These are phyloP conservation scores for Sarcophaga caerulescens DNA, from an alignment of 2,888 invertebrate species.

Conservation along the genomic window DNA sequence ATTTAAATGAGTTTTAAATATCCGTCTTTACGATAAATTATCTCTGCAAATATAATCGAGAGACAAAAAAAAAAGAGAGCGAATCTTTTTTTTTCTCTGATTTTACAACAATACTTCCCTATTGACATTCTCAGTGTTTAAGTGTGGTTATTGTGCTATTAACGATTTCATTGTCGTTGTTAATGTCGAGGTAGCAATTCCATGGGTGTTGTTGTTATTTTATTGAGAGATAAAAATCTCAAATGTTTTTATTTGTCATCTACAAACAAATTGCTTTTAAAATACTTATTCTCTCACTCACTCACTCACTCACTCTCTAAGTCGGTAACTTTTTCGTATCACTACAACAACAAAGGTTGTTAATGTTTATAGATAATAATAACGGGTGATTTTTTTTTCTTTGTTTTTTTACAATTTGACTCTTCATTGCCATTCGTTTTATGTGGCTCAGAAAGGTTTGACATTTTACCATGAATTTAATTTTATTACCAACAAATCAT, in stretches of 20 bases:
- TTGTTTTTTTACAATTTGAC: too few relatives aligned
- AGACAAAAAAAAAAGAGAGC: too few relatives aligned
- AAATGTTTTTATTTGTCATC: conserved; percentile 58
- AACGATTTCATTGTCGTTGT: not conserved
- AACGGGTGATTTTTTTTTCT: too few relatives aligned
- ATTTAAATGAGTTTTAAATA: conserved; percentile 40
- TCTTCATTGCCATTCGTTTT: too few relatives aligned
- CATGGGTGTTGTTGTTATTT: not conserved
- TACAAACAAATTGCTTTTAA: conserved; percentile 57
- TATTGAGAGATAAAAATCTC: conserved; percentile 43
- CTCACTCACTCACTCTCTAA: not conserved
- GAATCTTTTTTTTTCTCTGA: not conserved
- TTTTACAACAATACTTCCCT: not conserved
- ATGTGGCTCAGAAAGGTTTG: too few relatives aligned
- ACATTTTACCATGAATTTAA: too few relatives aligned
- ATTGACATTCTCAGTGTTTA: not conserved
- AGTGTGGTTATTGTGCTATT: not conserved
- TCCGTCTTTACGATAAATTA: not conserved
- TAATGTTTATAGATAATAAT: conserved; percentile 34
- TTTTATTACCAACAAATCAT: too few relatives aligned
- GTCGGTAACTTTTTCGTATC: conserved; percentile 11
- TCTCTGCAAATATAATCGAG: not conserved
- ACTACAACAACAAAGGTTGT: conserved; percentile 43
- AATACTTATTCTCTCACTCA: conserved; percentile 27
- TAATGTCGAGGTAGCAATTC: conserved; percentile 3